A percentile compares a stretch with the other conserved stretches of the same genome.
phyloP scores from a whole-genome alignment of 2,797 vertebrate genomes.

The Scolopax bukidnonensis region DNA sequence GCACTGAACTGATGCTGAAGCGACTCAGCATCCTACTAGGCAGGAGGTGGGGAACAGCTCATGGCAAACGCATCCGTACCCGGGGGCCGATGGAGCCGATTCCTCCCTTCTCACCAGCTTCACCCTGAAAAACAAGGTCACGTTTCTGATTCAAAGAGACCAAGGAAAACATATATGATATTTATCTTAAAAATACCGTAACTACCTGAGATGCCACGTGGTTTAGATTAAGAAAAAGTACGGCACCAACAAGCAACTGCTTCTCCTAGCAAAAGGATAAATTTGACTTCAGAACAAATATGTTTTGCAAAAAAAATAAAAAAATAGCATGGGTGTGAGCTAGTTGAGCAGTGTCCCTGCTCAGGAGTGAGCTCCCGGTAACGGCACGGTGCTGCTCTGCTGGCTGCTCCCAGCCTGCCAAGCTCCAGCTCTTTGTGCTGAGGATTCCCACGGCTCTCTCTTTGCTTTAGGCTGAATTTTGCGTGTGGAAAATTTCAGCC shows the following conservation, averaged over 20 bases:
- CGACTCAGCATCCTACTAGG: rapidly evolving
- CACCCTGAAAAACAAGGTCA: conserved; percentile 80
- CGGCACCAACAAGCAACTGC: not conserved
- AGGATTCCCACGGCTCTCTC: not conserved
- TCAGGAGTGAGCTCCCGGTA: rapidly evolving
- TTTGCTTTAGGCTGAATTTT: conserved; percentile 30
- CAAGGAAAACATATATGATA: not conserved
- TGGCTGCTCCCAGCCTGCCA: rapidly evolving
- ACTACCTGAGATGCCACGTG: not conserved
- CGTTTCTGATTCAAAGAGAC: not conserved
- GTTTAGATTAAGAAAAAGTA: not conserved
- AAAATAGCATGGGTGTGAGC: rapidly evolving
- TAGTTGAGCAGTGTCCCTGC: not conserved
- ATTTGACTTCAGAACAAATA: not conserved
- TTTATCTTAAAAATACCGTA: not conserved
- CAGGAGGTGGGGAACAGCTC: not conserved
- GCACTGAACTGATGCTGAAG: not conserved
- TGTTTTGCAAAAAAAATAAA: not conserved
- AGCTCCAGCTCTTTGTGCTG: not conserved
- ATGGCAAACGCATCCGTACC: conserved; percentile 60
- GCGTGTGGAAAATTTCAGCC: not conserved
- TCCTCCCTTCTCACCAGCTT: conserved; percentile 83
- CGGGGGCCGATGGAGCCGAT: conserved; percentile 74
- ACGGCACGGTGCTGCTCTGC: not conserved
- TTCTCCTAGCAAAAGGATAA: not conserved